phyloP scores from a whole-genome alignment of 2,888 invertebrate species.

The Tinea semifulvella region DNA sequence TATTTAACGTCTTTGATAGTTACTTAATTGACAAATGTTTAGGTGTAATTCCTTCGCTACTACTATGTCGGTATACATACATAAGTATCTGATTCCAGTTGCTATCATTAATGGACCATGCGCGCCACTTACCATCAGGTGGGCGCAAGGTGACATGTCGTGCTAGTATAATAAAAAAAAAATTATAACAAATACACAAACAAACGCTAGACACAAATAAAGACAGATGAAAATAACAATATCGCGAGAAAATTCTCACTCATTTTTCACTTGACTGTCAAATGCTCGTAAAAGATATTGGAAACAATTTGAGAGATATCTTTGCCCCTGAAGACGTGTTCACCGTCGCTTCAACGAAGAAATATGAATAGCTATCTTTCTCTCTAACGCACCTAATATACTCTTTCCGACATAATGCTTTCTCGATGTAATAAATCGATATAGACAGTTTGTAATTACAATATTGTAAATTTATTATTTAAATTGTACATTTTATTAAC shows the following conservation, averaged over 20 bases:
- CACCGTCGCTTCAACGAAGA: slow-evolving; percentile 30
- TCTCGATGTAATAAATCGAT: background rate
- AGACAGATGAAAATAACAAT: slow-evolving; percentile 37
- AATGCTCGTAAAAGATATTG: slow-evolving; percentile 58
- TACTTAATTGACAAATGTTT: too few relatives aligned
- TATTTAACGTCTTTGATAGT: too few relatives aligned
- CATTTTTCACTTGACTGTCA: slow-evolving; percentile 56
- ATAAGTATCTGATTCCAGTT: too few relatives aligned
- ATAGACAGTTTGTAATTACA: too few relatives aligned
- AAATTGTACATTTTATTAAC: too few relatives aligned
- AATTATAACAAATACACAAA: background rate
- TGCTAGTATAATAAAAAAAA: background rate
- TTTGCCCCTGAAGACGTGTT: slow-evolving; percentile 36
- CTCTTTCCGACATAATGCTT: slow-evolving; percentile 17
- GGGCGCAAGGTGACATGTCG: too few relatives aligned
- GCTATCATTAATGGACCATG: too few relatives aligned
- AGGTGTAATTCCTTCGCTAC: too few relatives aligned
- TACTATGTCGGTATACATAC: too few relatives aligned
- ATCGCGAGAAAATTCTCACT: slow-evolving; percentile 28
- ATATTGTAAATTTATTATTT: too few relatives aligned
- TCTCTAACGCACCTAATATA: slow-evolving; percentile 26
- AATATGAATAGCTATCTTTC: slow-evolving; percentile 35
- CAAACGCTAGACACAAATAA: slow-evolving; percentile 8
- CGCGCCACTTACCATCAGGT: too few relatives aligned
- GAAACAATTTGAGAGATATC: slow-evolving; percentile 58